Evolutionary conservation across 2,888 invertebrate species (phyloP), one percentile per base, ranked within the genome.

Genomic region (Sminthurinus aureus): DNA sequence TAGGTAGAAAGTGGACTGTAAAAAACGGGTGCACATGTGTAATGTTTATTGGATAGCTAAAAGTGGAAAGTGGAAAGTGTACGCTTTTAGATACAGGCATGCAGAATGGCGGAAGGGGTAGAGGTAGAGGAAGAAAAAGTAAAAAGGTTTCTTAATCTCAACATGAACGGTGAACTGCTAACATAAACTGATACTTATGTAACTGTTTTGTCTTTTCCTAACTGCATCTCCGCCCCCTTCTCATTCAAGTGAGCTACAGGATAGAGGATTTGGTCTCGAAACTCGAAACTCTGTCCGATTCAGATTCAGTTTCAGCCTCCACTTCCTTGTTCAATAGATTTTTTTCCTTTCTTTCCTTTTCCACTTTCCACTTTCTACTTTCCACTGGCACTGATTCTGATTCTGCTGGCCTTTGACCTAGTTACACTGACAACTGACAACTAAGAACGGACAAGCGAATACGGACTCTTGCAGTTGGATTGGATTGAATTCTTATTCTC

Each of bases 101-200:
- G 15, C 13, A 52, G 52, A 52, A 52, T 52, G 67, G n/a, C 67
- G 15, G n/a, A 67, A 13, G 52, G 13, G 52, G 52, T 52, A 52
- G 13, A 52, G 52, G n/a, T 11, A 52, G 52, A 52, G 52, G 13
- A 13, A 8, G 52, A 52, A 52, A 52, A 71, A 22, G 22, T 22
- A 71, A 24, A 71, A 22, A 71, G 20, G 22, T 22, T 71, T 71
- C 20, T 71, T 26, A 71, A 71, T 24, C 26, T 71, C 24, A 71
- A 71, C 71, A 13, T 71, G 58, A 71, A 71, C 58, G 6, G 20
- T 76, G 22, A 51, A 58, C 76, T 20, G 22, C 20, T 76, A 58
- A 58, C 76, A 52, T 76, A 58, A 76, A 76, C 76, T 76, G 52
- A 58, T 52, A 76, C 76, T 76, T 76, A 58, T 76, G 76, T 52